A percentile compares a stretch with the other conserved stretches of the same genome.
Evolutionary conservation across 2,888 invertebrate genomes (phyloP).

Genomic region (Drosophila bunnanda): DNA sequence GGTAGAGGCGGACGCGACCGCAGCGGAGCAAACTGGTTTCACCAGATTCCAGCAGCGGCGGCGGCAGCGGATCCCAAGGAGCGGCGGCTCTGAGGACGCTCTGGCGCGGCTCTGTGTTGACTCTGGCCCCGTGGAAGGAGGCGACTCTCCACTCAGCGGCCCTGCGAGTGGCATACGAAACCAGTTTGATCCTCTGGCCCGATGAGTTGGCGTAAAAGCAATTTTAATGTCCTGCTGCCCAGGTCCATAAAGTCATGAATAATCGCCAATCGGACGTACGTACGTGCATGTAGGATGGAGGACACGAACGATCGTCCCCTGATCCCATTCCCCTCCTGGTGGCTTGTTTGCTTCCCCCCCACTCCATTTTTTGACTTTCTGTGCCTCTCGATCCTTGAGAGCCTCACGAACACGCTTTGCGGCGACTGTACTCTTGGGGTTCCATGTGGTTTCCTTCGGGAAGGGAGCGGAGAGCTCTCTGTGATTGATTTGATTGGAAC

Average conservation of each 20-base stretch:
- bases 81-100: slow-evolving; percentile 45
- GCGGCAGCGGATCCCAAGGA: slow-evolving; percentile 28
- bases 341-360: slow-evolving; percentile 66
- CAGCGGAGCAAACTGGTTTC: slow-evolving; percentile 43
- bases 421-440: slow-evolving; percentile 59
- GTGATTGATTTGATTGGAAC: slow-evolving; percentile 16
- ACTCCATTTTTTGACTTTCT: slow-evolving; percentile 36
- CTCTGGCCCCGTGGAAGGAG: slow-evolving; percentile 31
- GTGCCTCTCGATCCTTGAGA: slow-evolving; percentile 60
- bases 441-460: slow-evolving; percentile 4
- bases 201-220: slow-evolving; percentile 80
- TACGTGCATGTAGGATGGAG: slow-evolving; percentile 70
- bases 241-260: slow-evolving; percentile 78
- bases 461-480: neutral
- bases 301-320: slow-evolving; percentile 32
- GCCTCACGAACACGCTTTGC: slow-evolving; percentile 15
- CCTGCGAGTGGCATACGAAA: slow-evolving; percentile 73
- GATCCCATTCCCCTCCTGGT: slow-evolving; percentile 19
- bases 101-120: slow-evolving; percentile 19
- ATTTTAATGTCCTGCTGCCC: slow-evolving; percentile 79
- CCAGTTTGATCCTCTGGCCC: slow-evolving; percentile 73
- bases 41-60: slow-evolving; percentile 31
- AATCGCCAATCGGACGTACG: slow-evolving; percentile 59
- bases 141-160: slow-evolving; percentile 27
- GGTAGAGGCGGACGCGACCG: slow-evolving; percentile 62